Percentiles rank a stretch among this genome's conserved stretches.
Conservation (phyloP, 2,113 vertebrate genomes). For the Atlantisia rogersi region DNA sequence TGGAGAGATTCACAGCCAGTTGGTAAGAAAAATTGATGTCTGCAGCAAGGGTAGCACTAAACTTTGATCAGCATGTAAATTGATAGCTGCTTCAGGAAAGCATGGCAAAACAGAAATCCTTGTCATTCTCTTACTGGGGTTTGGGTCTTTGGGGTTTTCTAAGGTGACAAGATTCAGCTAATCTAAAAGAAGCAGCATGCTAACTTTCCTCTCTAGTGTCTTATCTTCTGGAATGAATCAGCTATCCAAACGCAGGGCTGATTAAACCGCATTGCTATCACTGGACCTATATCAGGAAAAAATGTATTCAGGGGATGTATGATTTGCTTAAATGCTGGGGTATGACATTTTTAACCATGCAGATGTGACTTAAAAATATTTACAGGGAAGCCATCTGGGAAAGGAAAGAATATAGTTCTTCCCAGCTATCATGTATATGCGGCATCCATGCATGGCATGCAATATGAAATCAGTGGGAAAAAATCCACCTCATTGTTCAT, state of each 20-base stretch:
- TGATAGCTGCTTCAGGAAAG: neutral
- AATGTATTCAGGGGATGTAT: neutral
- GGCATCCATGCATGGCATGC: neutral
- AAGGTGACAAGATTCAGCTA: neutral
- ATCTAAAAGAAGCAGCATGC: neutral
- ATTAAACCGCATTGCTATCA: slow-evolving; percentile 19
- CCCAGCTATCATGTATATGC: neutral
- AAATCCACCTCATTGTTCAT: neutral
- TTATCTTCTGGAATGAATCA: slow-evolving; percentile 27
- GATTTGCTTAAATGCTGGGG: neutral
- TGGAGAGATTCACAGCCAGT: neutral
- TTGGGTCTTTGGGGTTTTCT: neutral
- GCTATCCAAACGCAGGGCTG: neutral
- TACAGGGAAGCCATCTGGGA: neutral
- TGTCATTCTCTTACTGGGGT: neutral
- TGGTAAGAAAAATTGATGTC: neutral
- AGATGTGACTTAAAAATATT: neutral
- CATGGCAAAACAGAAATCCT: neutral
- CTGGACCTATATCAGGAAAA: slow-evolving; percentile 2
- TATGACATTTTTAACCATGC: slow-evolving; percentile 11
- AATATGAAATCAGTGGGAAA: slow-evolving; percentile 1
- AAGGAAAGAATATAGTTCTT: neutral
- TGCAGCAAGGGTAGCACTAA: neutral
- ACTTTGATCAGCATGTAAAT: neutral
- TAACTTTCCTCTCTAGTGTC: neutral